Conservation (phyloP, 2,888 invertebrate species). For the Acanthosepion esculentum region DNA sequence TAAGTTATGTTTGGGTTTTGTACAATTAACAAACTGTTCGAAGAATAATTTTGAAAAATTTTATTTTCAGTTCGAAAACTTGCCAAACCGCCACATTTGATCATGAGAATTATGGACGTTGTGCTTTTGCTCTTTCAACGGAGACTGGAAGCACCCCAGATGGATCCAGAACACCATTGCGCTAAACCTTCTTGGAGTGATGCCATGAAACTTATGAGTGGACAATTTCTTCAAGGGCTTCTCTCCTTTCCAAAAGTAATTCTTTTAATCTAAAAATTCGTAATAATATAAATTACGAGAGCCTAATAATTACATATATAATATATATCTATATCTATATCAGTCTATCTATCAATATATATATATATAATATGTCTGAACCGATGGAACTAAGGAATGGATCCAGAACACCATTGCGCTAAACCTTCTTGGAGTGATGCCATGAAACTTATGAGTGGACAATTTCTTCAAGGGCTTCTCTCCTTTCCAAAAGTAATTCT, state of each 20-base stretch:
- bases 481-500: not conserved
- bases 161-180: constrained; percentile 87
- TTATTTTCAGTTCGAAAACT: constrained; percentile 63
- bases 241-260: not conserved
- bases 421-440: constrained; percentile 98
- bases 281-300: no score
- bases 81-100: constrained; percentile 75
- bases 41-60: no score
- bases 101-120: constrained; percentile 75
- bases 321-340: not conserved
- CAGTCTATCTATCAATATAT: not conserved
- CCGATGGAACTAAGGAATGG: no score
- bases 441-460: constrained; percentile 82
- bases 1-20: no score
- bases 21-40: no score
- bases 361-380: no score
- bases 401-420: constrained; percentile 84
- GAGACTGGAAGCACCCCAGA: constrained; percentile 71
- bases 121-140: constrained; percentile 72
- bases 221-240: not conserved
- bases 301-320: no score
- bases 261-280: not conserved
- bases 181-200: constrained; percentile 95
- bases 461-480: not conserved
- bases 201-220: constrained; percentile 85